Percentiles rank a stretch among this genome's conserved stretches.
Evolutionary conservation across 2,888 invertebrate genomes (phyloP).

Genomic region (Parapristionchus giblindavisi): DNA sequence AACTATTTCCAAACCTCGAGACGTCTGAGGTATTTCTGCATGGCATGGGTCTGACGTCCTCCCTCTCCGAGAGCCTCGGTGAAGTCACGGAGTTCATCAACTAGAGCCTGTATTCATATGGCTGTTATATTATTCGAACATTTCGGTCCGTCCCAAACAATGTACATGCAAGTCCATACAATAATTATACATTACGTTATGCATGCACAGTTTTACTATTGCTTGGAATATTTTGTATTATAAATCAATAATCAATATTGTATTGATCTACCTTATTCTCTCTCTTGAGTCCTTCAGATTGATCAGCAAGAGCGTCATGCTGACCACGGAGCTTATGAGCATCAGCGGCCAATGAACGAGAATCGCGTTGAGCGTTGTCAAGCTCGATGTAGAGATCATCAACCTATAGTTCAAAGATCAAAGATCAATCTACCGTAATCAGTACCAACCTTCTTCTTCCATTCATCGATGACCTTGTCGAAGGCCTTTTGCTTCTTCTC

Average conservation of each 20-base stretch:
- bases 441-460: conserved; percentile 86
- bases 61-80: conserved; percentile 81
- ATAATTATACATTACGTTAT: too few relatives aligned
- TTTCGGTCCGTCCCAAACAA: background rate
- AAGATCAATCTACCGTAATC: background rate
- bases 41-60: conserved; percentile 97
- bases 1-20: conserved; percentile 80
- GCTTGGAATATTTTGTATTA: too few relatives aligned
- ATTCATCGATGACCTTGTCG: conserved; percentile 96
- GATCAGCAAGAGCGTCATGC: conserved; percentile 66
- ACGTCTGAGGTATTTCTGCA: conserved; percentile 97
- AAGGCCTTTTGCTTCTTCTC: conserved; percentile 99
- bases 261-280: conserved; percentile 98
- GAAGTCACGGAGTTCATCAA: conserved; percentile 94
- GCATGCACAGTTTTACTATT: too few relatives aligned
- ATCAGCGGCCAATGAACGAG: conserved; percentile 98
- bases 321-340: conserved; percentile 75
- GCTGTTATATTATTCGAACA: background rate
- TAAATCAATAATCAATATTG: background rate
- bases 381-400: conserved; percentile 95
- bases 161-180: too few relatives aligned
- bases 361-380: conserved; percentile 98
- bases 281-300: conserved; percentile 94
- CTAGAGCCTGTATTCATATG: conserved; percentile 77
- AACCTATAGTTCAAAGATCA: conserved; percentile 70